These are phyloP conservation scores for Trichoplusia ni DNA, from an alignment of 1,140 invertebrate species.

Conservation along the genomic window DNA sequence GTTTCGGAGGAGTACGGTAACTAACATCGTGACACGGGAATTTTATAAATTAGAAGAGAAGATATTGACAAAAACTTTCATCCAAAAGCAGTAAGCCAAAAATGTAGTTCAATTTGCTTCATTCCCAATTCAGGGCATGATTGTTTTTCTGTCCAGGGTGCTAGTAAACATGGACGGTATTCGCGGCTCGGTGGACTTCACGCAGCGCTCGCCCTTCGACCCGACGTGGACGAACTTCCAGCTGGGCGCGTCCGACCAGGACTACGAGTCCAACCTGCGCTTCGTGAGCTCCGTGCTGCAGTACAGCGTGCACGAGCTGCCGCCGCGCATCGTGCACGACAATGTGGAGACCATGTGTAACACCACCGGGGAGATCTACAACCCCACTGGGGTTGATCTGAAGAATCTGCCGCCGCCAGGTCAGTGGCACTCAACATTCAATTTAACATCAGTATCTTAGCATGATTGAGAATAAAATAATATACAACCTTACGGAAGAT, in stretches of 20 bases:
- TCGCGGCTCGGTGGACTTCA: constrained; percentile 89
- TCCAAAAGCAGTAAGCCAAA: no score
- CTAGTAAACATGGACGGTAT: constrained; percentile 91
- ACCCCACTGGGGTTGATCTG: constrained; percentile 84
- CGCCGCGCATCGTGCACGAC: constrained; percentile 82
- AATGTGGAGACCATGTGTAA: constrained; percentile 81
- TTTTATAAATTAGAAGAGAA: no score
- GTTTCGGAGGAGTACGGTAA: no score
- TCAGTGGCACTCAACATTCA: no score
- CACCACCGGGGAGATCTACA: constrained; percentile 86
- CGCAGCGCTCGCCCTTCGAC: constrained; percentile 92
- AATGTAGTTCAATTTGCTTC: no score
- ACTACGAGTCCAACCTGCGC: constrained; percentile 84
- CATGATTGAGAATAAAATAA: no score
- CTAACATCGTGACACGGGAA: no score
- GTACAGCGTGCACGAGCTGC: constrained; percentile 88
- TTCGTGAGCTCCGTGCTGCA: constrained; percentile 82
- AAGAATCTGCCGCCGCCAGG: constrained; percentile 85
- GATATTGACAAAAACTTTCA: no score
- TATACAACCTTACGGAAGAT: no score
- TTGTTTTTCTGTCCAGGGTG: constrained; percentile 81
- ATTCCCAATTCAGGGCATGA: neutral
- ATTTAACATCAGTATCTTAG: no score
- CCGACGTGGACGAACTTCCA: constrained; percentile 91
- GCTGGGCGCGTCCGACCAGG: constrained; percentile 83